A percentile compares a stretch with the other conserved stretches of the same genome.
Evolutionary conservation across 2,797 vertebrate species (phyloP).

Genomic region (Pantherophis alleghaniensis): DNA sequence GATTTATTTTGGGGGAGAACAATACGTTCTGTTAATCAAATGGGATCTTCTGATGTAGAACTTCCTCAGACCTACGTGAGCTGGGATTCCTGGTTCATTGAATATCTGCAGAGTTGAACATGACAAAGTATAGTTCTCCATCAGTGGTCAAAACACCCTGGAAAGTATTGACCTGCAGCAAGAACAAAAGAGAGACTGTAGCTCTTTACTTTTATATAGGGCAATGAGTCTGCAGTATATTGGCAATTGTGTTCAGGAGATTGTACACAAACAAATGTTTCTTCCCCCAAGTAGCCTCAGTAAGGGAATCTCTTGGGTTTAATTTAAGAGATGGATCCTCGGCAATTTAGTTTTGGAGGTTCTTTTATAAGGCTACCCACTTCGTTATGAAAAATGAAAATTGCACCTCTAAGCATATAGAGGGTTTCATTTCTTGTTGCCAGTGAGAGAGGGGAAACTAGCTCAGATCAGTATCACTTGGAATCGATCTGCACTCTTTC

Average conservation of each 20-base stretch:
- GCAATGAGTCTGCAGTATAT: not conserved
- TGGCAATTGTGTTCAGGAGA: not conserved
- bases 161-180: constrained; percentile 48
- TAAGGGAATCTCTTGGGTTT: not conserved
- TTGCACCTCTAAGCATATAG: not conserved
- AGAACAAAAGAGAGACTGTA: not conserved
- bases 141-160: constrained; percentile 42
- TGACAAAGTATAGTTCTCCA: not conserved
- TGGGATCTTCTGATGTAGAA: not conserved
- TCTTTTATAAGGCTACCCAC: not conserved
- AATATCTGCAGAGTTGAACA: constrained; percentile 36
- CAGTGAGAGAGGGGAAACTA: not conserved
- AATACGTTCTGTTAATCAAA: not conserved
- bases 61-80: constrained; percentile 36
- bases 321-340: not conserved
- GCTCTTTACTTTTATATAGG: not conserved
- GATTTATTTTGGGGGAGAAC: not conserved
- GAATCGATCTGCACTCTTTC: not conserved
- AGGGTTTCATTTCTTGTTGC: not conserved
- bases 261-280: not conserved
- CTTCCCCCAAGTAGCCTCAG: not conserved
- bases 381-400: not conserved
- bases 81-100: constrained; percentile 44
- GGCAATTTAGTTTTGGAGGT: not conserved
- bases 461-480: not conserved